Conservation (phyloP, 2,888 invertebrate genomes). For the Penaeus monodon region DNA sequence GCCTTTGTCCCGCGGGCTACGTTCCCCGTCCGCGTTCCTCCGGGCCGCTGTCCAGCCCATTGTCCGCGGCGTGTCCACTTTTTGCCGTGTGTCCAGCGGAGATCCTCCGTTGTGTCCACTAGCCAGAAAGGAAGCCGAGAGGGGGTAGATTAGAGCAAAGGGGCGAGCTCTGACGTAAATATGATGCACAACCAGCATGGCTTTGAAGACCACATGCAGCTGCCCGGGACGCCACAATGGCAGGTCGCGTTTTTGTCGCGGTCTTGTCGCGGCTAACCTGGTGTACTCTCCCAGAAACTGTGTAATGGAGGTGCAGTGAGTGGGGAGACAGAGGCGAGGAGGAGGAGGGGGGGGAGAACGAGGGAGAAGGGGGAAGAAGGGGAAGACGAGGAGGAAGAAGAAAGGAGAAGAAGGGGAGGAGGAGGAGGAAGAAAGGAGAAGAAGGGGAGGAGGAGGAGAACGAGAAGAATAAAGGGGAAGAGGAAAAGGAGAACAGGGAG, state of each 20-base stretch:
- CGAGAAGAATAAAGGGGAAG: too few species aligned
- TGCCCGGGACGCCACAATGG: not conserved
- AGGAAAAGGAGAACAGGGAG: too few species aligned
- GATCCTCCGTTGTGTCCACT: too few species aligned
- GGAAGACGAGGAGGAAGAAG: too few species aligned
- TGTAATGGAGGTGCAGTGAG: conserved; percentile 42
- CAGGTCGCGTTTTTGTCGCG: conserved; percentile 5
- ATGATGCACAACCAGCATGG: conserved; percentile 28
- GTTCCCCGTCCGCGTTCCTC: conserved; percentile 29
- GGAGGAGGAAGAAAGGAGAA: too few species aligned
- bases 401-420: too few species aligned
- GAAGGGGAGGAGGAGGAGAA: too few species aligned
- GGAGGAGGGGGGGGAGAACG: too few species aligned
- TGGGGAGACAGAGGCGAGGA: too few species aligned
- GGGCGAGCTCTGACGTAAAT: conserved; percentile 41
- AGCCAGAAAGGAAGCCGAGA: not conserved
- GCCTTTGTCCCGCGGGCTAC: conserved; percentile 36
- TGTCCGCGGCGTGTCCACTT: conserved; percentile 46
- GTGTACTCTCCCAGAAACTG: conserved; percentile 48
- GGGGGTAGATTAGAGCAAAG: conserved; percentile 23
- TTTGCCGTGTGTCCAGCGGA: conserved; percentile 39
- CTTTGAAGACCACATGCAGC: conserved; percentile 30
- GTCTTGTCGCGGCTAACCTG: conserved; percentile 37
- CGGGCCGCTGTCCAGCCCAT: conserved; percentile 38
- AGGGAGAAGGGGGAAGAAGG: too few species aligned